Percentiles rank a stretch among this genome's conserved stretches.
phyloP scores from a whole-genome alignment of 2,797 vertebrate genomes.

The Triplophysa yarkandensis region DNA sequence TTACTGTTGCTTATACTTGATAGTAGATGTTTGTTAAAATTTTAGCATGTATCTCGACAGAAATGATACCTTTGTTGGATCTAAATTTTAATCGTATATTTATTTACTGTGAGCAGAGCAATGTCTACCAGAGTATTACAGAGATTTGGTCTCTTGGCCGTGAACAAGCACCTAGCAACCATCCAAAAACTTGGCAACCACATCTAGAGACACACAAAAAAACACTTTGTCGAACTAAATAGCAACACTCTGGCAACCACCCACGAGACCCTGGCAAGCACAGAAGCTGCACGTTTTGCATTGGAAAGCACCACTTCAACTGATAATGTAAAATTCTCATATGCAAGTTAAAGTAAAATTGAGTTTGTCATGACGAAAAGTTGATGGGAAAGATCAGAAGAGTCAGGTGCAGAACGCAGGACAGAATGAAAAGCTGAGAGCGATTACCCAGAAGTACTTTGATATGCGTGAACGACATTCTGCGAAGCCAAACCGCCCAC shows the following conservation, averaged over 20 bases:
- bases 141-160: background rate
- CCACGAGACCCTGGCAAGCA: background rate
- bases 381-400: conserved; percentile 10
- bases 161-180: background rate
- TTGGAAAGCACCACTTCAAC: background rate
- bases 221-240: background rate
- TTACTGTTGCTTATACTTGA: background rate
- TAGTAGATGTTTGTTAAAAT: background rate
- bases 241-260: background rate
- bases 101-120: background rate
- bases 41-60: background rate
- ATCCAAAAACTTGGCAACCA: background rate
- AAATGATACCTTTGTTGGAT: background rate
- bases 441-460: conserved; percentile 25
- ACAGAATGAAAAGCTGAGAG: conserved; percentile 20
- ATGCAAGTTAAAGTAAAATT: conserved; percentile 3
- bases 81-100: too few species aligned
- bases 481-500: conserved; percentile 49
- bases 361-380: conserved; percentile 7
- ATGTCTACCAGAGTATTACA: background rate
- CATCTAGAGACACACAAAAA: background rate
- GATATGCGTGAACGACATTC: conserved; percentile 10
- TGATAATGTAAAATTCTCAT: conserved; percentile 2
- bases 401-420: conserved; percentile 16
- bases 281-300: background rate